Conservation (phyloP, 2,888 invertebrate species). For the Nomada fucata region DNA sequence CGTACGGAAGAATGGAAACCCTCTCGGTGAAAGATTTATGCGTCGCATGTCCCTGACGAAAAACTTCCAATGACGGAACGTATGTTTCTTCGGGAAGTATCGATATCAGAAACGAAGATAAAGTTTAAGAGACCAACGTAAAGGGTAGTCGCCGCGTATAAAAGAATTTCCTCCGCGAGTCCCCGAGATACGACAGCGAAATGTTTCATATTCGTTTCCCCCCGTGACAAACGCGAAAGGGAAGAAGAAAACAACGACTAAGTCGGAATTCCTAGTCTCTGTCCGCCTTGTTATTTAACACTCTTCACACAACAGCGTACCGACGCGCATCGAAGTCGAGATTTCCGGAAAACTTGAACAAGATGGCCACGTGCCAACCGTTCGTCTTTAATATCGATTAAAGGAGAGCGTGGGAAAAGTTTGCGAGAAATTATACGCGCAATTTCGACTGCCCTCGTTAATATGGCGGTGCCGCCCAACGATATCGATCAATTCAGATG, state of each 20-base stretch:
- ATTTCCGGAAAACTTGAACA: conserved; percentile 6
- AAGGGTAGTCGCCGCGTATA: conserved; percentile 15
- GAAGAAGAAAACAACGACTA: neutral
- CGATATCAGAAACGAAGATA: conserved; percentile 35
- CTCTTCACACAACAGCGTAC: conserved; percentile 1
- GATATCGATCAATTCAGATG: conserved; percentile 61
- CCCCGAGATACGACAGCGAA: conserved; percentile 2
- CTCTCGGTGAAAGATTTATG: conserved; percentile 1
- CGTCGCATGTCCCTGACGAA: neutral
- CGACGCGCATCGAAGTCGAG: neutral
- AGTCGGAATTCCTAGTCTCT: neutral
- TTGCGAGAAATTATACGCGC: conserved; percentile 35
- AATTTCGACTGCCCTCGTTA: conserved; percentile 45
- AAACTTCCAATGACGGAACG: conserved; percentile 12
- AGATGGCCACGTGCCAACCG: neutral
- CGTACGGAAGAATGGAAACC: conserved; percentile 19
- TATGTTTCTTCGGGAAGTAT: neutral
- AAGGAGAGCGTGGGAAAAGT: neutral
- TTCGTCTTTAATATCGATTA: conserved; percentile 35
- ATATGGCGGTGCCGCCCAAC: conserved; percentile 34
- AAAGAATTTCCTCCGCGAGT: conserved; percentile 19
- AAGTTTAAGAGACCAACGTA: conserved; percentile 32
- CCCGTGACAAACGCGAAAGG: neutral
- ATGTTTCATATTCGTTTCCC: conserved; percentile 22
- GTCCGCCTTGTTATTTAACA: conserved; percentile 24